Conservation (phyloP, 2,888 invertebrate species). For the Ramazzottius varieornatus region DNA sequence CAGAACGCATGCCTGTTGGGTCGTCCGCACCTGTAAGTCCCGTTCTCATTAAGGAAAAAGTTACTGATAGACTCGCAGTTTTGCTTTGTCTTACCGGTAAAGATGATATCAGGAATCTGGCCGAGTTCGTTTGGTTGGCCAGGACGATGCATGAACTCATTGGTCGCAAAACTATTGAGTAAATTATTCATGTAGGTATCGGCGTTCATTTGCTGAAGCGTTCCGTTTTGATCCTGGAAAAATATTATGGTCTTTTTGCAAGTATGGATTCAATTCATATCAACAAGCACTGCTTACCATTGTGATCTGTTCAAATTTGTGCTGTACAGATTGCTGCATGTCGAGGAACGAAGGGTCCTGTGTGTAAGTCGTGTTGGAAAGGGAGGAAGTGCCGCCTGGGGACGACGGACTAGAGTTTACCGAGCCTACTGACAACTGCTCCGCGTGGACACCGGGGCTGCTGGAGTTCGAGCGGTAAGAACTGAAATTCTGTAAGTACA, state of each 20-base stretch:
- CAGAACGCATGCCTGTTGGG: neutral
- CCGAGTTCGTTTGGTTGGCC: neutral
- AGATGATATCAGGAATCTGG: neutral
- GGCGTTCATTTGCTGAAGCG: neutral
- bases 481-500: neutral
- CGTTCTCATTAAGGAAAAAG: too few species aligned
- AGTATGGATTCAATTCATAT: too few species aligned
- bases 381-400: neutral
- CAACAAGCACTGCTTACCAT: too few species aligned
- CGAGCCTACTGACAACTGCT: neutral
- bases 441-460: neutral
- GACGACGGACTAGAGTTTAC: neutral
- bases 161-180: neutral
- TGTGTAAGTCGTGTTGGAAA: neutral
- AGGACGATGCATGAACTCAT: neutral
- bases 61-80: too few species aligned
- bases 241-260: too few species aligned
- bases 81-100: neutral
- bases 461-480: slow-evolving; percentile 3
- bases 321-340: neutral
- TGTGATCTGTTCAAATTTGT: neutral
- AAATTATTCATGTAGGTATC: neutral
- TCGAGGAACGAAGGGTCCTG: neutral
- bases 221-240: neutral
- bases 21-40: neutral